These are phyloP conservation scores for Collichthys lucidus DNA, from an alignment of 2,113 vertebrate genomes.

Conservation along the genomic window DNA sequence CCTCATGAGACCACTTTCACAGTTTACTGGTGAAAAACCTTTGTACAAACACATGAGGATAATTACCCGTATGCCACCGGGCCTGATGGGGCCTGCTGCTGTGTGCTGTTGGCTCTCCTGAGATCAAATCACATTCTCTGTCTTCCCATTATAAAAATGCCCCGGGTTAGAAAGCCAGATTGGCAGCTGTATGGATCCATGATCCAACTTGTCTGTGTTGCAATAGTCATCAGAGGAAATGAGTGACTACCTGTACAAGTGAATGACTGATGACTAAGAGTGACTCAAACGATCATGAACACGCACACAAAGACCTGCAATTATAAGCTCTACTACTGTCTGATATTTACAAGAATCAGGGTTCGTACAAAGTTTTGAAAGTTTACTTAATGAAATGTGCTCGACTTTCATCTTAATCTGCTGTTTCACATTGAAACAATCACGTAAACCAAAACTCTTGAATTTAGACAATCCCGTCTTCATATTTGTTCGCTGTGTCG, in stretches of 20 bases:
- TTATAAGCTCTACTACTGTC: background rate
- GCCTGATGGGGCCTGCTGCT: conserved; percentile 38
- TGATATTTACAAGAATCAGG: no score
- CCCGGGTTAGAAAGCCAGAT: conserved; percentile 34
- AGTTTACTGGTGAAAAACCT: background rate
- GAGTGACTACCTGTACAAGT: background rate
- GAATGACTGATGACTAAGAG: background rate
- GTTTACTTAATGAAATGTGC: no score
- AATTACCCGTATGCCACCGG: conserved; percentile 30
- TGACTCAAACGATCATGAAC: background rate
- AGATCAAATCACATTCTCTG: conserved; percentile 37
- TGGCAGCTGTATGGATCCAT: conserved; percentile 34
- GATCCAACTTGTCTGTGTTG: conserved; percentile 52
- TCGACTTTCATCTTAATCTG: no score
- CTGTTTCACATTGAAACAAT: no score
- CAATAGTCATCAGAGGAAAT: conserved; percentile 45
- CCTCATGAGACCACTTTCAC: conserved; percentile 1
- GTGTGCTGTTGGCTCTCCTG: conserved; percentile 15
- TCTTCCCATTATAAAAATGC: conserved; percentile 27
- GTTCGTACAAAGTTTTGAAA: no score
- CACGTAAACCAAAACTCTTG: no score
- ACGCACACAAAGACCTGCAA: no score
- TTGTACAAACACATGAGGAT: conserved; percentile 41
- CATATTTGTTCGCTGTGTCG: no score
- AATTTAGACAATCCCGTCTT: no score